Percentiles rank a stretch among this genome's conserved stretches.
These are phyloP conservation scores for Cathartes aura DNA, from an alignment of 2,113 vertebrate genomes.

Conservation along the genomic window DNA sequence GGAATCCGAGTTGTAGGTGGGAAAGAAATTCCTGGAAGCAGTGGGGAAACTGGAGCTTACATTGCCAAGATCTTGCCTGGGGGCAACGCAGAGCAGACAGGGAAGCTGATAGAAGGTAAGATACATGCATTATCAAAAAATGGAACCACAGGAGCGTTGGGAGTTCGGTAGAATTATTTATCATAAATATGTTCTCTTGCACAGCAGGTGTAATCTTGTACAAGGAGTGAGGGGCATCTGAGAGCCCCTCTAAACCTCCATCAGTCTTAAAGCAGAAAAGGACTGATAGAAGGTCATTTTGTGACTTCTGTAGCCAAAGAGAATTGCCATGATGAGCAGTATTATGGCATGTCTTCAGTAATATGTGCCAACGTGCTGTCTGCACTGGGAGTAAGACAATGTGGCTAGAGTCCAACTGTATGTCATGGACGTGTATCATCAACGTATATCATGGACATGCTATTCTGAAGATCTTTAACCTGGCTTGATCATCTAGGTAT, in stretches of 20 bases:
- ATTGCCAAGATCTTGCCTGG: slow-evolving; percentile 92
- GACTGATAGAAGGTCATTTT: background rate
- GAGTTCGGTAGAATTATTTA: background rate
- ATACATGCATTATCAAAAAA: background rate
- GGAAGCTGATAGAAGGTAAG: slow-evolving; percentile 93
- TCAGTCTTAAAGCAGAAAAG: background rate
- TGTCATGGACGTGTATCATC: background rate
- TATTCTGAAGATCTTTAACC: background rate
- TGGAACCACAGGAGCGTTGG: background rate
- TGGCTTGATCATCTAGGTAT: background rate
- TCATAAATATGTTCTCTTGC: background rate
- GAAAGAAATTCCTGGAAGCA: slow-evolving; percentile 92
- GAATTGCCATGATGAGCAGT: background rate
- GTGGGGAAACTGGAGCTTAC: slow-evolving; percentile 94
- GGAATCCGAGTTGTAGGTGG: slow-evolving; percentile 95
- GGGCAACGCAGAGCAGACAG: slow-evolving; percentile 89
- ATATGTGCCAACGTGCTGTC: background rate
- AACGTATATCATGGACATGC: accelerated
- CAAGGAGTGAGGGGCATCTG: background rate
- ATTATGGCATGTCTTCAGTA: background rate
- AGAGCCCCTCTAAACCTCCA: background rate
- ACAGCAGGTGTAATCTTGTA: background rate
- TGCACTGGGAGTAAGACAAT: background rate
- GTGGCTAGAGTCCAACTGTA: background rate
- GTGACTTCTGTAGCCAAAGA: background rate